Evolutionary conservation across 2,888 invertebrate genomes (phyloP).

Genomic region (Chouioia cunea): DNA sequence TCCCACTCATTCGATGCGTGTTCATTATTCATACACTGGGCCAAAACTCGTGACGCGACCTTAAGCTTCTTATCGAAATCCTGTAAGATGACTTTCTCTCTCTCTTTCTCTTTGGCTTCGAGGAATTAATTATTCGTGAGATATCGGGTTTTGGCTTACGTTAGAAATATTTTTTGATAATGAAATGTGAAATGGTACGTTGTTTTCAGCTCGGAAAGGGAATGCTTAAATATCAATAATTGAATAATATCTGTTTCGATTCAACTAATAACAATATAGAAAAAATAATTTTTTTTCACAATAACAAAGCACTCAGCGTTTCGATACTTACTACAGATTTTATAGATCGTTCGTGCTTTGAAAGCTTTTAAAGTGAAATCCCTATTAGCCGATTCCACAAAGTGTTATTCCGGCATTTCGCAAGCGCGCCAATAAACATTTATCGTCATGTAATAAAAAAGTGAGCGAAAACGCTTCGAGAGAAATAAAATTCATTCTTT

Average conservation of each 20-base stretch:
- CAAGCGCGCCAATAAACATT: slow-evolving; percentile 33
- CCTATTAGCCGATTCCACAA: neutral
- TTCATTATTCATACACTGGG: slow-evolving; percentile 40
- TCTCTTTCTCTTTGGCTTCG: neutral
- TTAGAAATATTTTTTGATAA: slow-evolving; percentile 5
- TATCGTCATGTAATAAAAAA: slow-evolving; percentile 21
- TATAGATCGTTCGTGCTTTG: neutral
- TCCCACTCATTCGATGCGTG: neutral
- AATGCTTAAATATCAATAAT: no score
- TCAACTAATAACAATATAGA: no score
- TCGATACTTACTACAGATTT: no score
- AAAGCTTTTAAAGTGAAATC: neutral
- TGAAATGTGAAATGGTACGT: neutral
- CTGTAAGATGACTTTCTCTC: slow-evolving; percentile 36
- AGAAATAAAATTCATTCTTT: no score
- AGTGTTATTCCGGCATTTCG: slow-evolving; percentile 26
- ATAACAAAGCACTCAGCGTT: no score
- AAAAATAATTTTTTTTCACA: no score
- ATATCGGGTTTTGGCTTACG: slow-evolving; percentile 1
- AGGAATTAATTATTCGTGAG: slow-evolving; percentile 31
- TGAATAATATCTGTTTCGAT: no score
- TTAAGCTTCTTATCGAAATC: slow-evolving; percentile 45
- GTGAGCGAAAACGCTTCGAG: no score
- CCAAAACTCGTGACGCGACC: slow-evolving; percentile 8
- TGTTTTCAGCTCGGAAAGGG: no score